Percentiles rank a stretch among this genome's conserved stretches.
Evolutionary conservation across 1,140 invertebrate species (phyloP).

Genomic region (Brachionus paranguensis): DNA sequence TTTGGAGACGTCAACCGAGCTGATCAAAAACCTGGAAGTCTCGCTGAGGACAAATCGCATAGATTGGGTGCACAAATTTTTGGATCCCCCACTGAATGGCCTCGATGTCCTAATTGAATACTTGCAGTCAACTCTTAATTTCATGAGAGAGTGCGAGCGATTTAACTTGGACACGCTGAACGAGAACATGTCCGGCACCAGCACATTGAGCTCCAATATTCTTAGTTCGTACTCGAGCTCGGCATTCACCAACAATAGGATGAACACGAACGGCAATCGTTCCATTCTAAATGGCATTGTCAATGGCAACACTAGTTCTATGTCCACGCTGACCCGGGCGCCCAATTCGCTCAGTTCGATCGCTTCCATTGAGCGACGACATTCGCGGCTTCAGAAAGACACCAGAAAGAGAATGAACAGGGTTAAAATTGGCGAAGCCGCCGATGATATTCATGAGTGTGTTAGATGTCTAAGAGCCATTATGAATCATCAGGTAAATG

Average conservation of each 20-base stretch:
- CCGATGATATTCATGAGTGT: conserved; percentile 97
- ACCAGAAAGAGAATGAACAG: conserved; percentile 52
- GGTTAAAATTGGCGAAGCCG: conserved; percentile 91
- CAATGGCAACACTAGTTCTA: neutral
- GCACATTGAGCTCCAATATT: neutral
- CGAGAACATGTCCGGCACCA: neutral
- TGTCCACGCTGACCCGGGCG: conserved; percentile 21
- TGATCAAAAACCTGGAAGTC: conserved; percentile 92
- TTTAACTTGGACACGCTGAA: neutral
- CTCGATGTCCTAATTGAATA: conserved; percentile 94
- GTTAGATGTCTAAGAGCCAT: conserved; percentile 97
- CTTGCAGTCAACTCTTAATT: conserved; percentile 57
- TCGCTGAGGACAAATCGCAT: conserved; percentile 97
- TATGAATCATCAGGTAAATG: conserved; percentile 84
- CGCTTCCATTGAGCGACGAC: conserved; percentile 16
- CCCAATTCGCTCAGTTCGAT: neutral
- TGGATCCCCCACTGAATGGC: conserved; percentile 89
- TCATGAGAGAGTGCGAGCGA: conserved; percentile 22
- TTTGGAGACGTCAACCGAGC: conserved; percentile 94
- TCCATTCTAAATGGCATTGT: conserved; percentile 42
- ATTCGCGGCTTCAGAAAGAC: conserved; percentile 17
- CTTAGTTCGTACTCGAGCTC: neutral
- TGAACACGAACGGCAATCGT: neutral
- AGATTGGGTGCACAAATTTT: conserved; percentile 96
- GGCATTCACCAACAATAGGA: neutral